Evolutionary conservation across 2,113 vertebrate genomes (phyloP).

Genomic region (Indicator maculatus): DNA sequence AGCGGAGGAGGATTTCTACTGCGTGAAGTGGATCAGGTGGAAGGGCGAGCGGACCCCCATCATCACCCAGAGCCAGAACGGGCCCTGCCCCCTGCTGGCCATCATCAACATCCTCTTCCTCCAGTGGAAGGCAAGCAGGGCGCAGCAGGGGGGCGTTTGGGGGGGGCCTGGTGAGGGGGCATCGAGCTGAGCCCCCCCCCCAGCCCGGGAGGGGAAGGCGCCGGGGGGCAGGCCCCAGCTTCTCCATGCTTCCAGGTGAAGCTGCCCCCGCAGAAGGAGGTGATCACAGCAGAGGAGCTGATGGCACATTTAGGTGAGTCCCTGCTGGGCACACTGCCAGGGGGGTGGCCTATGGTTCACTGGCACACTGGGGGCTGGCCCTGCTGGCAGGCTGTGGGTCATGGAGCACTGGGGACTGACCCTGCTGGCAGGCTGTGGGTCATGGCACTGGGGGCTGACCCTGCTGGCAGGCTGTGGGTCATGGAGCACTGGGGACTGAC

Average conservation of each 20-base stretch:
- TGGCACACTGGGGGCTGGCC: too few species aligned
- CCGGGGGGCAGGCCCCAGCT: fast-evolving
- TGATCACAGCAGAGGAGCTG: constrained; percentile 89
- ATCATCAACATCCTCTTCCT: constrained; percentile 93
- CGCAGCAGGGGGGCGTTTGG: fast-evolving
- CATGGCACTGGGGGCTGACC: too few species aligned
- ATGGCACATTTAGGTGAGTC: constrained; percentile 90
- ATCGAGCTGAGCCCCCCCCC: fast-evolving
- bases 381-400: too few species aligned
- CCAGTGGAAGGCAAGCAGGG: constrained; percentile 86
- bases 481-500: too few species aligned
- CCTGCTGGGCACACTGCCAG: not conserved
- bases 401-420: too few species aligned
- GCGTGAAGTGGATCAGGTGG: constrained; percentile 95
- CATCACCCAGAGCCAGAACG: constrained; percentile 90
- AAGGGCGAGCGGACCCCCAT: constrained; percentile 89
- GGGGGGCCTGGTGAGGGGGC: not conserved
- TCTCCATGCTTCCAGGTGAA: constrained; percentile 79
- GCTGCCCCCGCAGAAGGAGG: constrained; percentile 88
- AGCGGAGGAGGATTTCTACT: constrained; percentile 76
- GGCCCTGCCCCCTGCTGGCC: constrained; percentile 93
- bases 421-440: too few species aligned
- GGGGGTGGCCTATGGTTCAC: too few species aligned
- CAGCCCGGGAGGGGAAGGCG: fast-evolving
- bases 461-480: too few species aligned